Evolutionary conservation across 1,140 invertebrate species (phyloP), one percentile per base, ranked within the genome.

Genomic region (Caenorhabditis remanei): DNA sequence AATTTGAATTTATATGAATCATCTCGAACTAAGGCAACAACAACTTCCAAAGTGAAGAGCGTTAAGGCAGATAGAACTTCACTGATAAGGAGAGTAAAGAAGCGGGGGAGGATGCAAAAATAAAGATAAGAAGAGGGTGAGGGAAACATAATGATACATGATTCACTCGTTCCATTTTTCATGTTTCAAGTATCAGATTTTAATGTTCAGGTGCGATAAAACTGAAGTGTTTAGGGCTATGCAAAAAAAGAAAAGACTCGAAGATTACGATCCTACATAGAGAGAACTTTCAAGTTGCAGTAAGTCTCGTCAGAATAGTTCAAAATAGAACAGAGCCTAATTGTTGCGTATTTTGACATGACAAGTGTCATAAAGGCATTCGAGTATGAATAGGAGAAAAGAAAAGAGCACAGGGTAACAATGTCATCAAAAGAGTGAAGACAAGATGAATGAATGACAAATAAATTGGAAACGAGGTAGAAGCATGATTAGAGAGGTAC

Each of bases 391-490:
- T n/a, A 71, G 8, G 40, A 19, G 41, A 41, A 71, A 48, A 32
- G 32, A 32, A 32, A 32, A 32, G 32, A 32, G 32, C 32, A 32
- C 32, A 32, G 32, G 32, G 41, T 71, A 46, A 43, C 40, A 71
- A 46, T 71, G 67, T n/a, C 67, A 71, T 71, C 67, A 71, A 71
- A 71, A 46, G 41, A 71, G 11, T n/a, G 65, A 71, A 71, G 19
- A n/a, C 11, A 40, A 40, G 40, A 67, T 24, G 56, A 61, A 61
- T 61, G 19, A 43, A 46, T 71, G 40, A 2, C 40, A 43, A 19
- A 71, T 32, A 40, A 63, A 63, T 63, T 13, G 24, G 61, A 21
- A 6, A 40, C 8, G n/a, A 32, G 24, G 24, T 6, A 40, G 61
- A 63, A 63, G 61, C 61, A 63, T 63, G 24, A 63, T 63, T 63